Evolutionary conservation across 64 coral and sea anemone genomes (phyloP), one percentile per base, ranked within the genome.

Genomic region (Pocillopora damicornis): DNA sequence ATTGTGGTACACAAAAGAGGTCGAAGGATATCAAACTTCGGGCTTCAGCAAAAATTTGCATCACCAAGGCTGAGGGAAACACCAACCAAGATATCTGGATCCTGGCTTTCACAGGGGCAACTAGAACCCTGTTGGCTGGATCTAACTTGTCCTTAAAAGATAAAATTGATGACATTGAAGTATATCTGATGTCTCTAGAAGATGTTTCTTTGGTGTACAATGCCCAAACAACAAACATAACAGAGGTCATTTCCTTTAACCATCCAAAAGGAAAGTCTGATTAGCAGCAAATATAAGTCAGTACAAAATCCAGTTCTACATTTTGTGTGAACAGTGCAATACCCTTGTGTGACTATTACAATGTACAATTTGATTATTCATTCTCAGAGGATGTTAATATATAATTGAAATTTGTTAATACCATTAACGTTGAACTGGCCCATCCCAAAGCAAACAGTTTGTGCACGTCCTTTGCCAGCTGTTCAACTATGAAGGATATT

Each of bases 391-490:
- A 60, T 58, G 79, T 60, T 30, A 30, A 30, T 74, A 57, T 86
- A 25, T 78, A 65, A 79, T 78, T 77, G 59, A 66, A 79, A 88
- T 78, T 68, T 59, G 63, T 88, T 59, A 76, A 60, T 87, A 78
- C 87, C 75, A n/a, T 88, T 78, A 23, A 60, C 45, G 56, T 76
- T 34, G 58, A 37, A 86, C 83, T 86, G 45, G 66, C 42, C 83
- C 68, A 86, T 17, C 9, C 61, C 80, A 35, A 83, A 66, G 80
- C 60, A 63, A 83, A 83, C 80, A 83, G 60, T 83, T n/a, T 68
- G 20, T 83, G 80, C 80, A 83, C 64, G 80, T 83, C 60, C 61
- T 83, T 83, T 83, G 80, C 80, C 80, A 83, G 80, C 80, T 83
- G 8, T 65, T 83, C 80, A 12, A 83, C 56, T 83, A 83, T 30